phyloP scores from a whole-genome alignment of 1,140 invertebrate genomes.

The Camponotus floridanus region DNA sequence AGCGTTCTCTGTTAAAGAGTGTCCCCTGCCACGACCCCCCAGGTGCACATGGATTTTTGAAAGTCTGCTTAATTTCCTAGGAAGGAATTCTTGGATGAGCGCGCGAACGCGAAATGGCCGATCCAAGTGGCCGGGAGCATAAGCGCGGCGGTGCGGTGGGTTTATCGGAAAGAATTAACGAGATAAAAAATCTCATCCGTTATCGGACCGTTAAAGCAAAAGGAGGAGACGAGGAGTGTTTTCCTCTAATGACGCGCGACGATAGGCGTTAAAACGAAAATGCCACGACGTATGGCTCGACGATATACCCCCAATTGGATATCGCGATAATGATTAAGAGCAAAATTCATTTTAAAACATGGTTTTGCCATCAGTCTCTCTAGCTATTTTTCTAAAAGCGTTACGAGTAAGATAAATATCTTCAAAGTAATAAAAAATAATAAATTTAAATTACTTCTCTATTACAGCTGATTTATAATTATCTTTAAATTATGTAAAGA shows the following conservation, averaged over 20 bases:
- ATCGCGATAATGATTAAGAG: constrained; percentile 5
- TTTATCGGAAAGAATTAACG: constrained; percentile 68
- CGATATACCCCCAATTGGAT: constrained; percentile 6
- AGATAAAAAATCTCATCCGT: constrained; percentile 67
- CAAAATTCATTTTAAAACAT: background rate
- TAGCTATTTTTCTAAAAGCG: background rate
- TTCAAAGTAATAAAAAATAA: background rate
- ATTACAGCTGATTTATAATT: background rate
- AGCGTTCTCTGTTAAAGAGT: constrained; percentile 71
- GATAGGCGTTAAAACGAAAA: constrained; percentile 48
- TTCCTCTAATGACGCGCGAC: constrained; percentile 62
- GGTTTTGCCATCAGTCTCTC: background rate
- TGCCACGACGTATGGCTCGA: constrained; percentile 15
- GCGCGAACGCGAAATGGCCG: constrained; percentile 48
- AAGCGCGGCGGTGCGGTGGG: constrained; percentile 3
- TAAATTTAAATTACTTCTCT: constrained; percentile 25
- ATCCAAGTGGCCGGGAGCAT: constrained; percentile 5
- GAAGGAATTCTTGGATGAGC: constrained; percentile 68
- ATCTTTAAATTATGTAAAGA: background rate
- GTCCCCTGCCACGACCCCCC: constrained; percentile 73
- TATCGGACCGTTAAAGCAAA: constrained; percentile 66
- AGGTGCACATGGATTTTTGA: constrained; percentile 74
- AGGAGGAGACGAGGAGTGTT: constrained; percentile 28
- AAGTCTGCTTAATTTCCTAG: constrained; percentile 71
- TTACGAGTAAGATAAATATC: background rate